A percentile compares a stretch with the other conserved stretches of the same genome.
These are phyloP conservation scores for Drosophila teissieri DNA, from an alignment of 1,140 invertebrate genomes.

Conservation along the genomic window DNA sequence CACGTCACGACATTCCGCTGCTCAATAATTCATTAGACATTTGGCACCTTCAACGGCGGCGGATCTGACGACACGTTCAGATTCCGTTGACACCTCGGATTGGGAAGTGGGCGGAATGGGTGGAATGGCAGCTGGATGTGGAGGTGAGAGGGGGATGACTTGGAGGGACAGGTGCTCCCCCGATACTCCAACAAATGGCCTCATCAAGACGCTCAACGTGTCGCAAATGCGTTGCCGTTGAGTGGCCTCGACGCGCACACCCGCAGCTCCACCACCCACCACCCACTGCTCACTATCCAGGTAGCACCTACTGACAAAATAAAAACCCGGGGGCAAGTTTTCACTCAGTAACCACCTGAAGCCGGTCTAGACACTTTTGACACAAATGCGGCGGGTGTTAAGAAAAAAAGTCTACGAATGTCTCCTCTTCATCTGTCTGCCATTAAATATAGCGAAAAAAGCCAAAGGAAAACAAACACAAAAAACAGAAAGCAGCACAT, in stretches of 20 bases:
- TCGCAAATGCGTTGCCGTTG: conserved; percentile 62
- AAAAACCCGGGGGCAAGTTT: conserved; percentile 39
- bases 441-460: conserved; percentile 60
- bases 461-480: conserved; percentile 38
- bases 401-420: conserved; percentile 61
- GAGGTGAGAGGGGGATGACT: not conserved
- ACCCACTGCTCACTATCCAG: no score
- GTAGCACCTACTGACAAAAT: conserved; percentile 12
- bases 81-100: conserved; percentile 45
- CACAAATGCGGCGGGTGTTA: conserved; percentile 70
- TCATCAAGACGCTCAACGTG: conserved; percentile 72
- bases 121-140: not conserved
- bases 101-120: conserved; percentile 6
- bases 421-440: conserved; percentile 58
- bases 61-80: conserved; percentile 34
- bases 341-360: conserved; percentile 46
- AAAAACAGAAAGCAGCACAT: conserved; percentile 62
- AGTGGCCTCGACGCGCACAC: conserved; percentile 49
- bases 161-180: conserved; percentile 15
- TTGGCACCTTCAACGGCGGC: conserved; percentile 26
- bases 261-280: not conserved
- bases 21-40: conserved; percentile 56
- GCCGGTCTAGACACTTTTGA: conserved; percentile 79
- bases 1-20: conserved; percentile 28
- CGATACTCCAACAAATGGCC: conserved; percentile 52